phyloP scores from a whole-genome alignment of 2,888 invertebrate genomes.

The Pomacea canaliculata region DNA sequence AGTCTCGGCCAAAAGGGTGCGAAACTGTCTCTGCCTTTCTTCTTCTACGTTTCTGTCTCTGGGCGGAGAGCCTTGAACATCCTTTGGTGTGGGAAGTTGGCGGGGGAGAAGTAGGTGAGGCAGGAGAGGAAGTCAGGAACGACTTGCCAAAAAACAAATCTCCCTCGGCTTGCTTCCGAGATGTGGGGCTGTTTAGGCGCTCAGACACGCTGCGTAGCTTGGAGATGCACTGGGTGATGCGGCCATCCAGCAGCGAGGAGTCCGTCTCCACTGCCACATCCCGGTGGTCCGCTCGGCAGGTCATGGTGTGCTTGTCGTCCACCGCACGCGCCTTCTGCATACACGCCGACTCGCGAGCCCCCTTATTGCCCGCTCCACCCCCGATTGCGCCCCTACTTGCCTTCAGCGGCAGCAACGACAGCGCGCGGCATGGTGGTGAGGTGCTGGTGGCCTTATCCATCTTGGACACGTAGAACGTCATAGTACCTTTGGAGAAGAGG shows the following conservation, averaged over 20 bases:
- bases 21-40: slow-evolving; percentile 44
- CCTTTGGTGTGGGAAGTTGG: neutral
- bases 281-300: slow-evolving; percentile 34
- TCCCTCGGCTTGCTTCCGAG: slow-evolving; percentile 20
- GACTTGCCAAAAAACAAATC: slow-evolving; percentile 28
- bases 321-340: slow-evolving; percentile 7
- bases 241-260: slow-evolving; percentile 49
- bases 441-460: slow-evolving; percentile 59
- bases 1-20: slow-evolving; percentile 46
- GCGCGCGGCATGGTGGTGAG: slow-evolving; percentile 34
- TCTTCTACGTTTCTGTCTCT: slow-evolving; percentile 30
- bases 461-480: slow-evolving; percentile 55
- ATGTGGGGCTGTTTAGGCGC: slow-evolving; percentile 59
- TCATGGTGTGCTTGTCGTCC: slow-evolving; percentile 44
- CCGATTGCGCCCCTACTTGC: neutral
- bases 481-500: slow-evolving; percentile 54
- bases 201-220: slow-evolving; percentile 65
- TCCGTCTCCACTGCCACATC: slow-evolving; percentile 55
- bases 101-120: neutral
- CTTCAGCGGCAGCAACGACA: neutral
- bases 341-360: neutral
- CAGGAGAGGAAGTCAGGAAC: neutral
- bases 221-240: slow-evolving; percentile 66
- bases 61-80: neutral
- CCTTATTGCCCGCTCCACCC: neutral